Evolutionary conservation across 2,113 vertebrate genomes (phyloP).

Genomic region (Urocynchramus pylzowi): DNA sequence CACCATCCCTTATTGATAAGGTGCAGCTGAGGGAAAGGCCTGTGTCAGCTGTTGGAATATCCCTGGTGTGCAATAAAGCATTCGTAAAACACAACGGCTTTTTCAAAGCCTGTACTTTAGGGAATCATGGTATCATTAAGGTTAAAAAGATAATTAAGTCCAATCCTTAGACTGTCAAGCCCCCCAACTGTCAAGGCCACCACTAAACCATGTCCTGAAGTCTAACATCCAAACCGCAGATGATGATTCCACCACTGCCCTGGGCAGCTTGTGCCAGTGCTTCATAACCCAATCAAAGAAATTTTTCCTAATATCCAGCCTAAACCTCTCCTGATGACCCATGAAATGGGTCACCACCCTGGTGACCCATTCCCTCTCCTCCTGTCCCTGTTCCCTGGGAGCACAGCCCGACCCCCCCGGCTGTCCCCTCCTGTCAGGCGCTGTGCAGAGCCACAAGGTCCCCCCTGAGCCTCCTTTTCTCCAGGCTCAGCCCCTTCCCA

Average conservation of each 20-base stretch:
- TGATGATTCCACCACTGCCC: not conserved
- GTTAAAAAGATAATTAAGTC: not conserved
- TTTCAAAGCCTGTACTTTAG: not conserved
- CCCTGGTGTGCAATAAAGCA: not conserved
- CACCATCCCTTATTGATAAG: not conserved
- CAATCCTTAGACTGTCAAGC: not conserved
- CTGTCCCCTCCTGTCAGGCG: not conserved
- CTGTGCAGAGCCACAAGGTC: not conserved
- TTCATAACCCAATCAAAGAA: not conserved
- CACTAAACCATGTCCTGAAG: accelerated
- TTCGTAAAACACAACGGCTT: not conserved
- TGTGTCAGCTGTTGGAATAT: not conserved
- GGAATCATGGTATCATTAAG: not conserved
- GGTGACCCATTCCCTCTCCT: accelerated
- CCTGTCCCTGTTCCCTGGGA: not conserved
- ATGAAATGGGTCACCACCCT: too few species aligned
- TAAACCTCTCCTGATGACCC: not conserved
- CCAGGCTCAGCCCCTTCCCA: not conserved
- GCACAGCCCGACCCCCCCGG: accelerated
- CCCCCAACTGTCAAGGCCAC: not conserved
- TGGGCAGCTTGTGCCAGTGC: not conserved
- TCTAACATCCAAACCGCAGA: accelerated
- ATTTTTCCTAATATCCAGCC: not conserved
- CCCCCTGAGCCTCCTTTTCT: not conserved
- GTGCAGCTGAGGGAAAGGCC: not conserved